Evolutionary conservation across 2,797 vertebrate species (phyloP).

Genomic region (Paramormyrops hopkinsi): DNA sequence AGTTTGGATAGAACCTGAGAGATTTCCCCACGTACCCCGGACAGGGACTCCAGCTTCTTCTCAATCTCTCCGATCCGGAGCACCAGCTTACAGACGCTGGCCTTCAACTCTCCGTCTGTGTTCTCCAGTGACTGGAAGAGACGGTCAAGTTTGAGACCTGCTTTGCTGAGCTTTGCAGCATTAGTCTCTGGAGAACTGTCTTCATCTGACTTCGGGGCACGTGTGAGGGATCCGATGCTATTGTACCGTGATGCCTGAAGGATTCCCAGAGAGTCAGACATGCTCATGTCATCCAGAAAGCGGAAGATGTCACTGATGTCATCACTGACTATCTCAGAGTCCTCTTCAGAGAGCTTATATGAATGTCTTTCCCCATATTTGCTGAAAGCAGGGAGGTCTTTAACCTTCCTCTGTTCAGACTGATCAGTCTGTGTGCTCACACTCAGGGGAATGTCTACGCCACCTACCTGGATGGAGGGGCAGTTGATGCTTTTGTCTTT

Average conservation of each 20-base stretch:
- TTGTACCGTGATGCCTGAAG: conserved; percentile 85
- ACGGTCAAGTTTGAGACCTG: conserved; percentile 70
- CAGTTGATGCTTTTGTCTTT: conserved; percentile 73
- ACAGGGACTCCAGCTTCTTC: conserved; percentile 84
- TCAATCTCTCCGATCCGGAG: conserved; percentile 90
- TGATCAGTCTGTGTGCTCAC: conserved; percentile 87
- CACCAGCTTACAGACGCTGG: conserved; percentile 85
- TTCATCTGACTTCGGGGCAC: conserved; percentile 76
- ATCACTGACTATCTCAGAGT: conserved; percentile 76
- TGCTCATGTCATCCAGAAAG: conserved; percentile 95
- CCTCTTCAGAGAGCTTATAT: conserved; percentile 80
- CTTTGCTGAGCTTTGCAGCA: conserved; percentile 55
- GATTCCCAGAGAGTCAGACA: conserved; percentile 87
- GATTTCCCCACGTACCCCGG: conserved; percentile 89
- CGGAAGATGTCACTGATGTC: conserved; percentile 97
- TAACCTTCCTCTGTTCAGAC: conserved; percentile 68
- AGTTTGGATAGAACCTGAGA: conserved; percentile 87
- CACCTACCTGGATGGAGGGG: conserved; percentile 60
- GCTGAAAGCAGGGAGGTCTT: conserved; percentile 55
- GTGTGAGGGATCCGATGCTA: conserved; percentile 86
- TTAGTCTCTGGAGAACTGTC: conserved; percentile 77
- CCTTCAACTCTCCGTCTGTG: conserved; percentile 84
- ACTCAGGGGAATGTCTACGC: conserved; percentile 64
- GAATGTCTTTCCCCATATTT: conserved; percentile 75
- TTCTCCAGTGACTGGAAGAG: conserved; percentile 66